Evolutionary conservation across 2,888 invertebrate genomes (phyloP).

Genomic region (Choreutis nemorana): DNA sequence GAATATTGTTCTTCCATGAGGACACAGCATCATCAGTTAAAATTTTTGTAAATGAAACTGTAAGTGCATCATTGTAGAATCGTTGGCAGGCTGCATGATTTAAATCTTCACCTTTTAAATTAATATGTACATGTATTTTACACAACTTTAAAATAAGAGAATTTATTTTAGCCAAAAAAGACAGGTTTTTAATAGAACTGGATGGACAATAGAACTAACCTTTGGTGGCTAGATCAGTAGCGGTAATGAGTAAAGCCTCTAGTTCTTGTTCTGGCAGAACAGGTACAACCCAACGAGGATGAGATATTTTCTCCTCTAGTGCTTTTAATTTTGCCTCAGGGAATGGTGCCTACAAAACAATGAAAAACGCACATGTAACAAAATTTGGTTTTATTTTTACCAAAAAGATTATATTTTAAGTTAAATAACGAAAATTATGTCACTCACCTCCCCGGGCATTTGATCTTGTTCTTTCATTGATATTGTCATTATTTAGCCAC

Average conservation of each 20-base stretch:
- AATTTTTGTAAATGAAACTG: conserved; percentile 95
- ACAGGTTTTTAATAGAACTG: too few relatives aligned
- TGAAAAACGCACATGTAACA: conserved; percentile 1
- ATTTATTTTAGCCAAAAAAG: neutral
- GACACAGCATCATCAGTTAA: conserved; percentile 97
- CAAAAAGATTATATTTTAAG: conserved; percentile 2
- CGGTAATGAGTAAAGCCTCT: conserved; percentile 88
- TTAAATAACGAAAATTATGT: conserved; percentile 1
- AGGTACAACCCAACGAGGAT: conserved; percentile 96
- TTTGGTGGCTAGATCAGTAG: conserved; percentile 86
- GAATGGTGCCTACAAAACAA: conserved; percentile 64
- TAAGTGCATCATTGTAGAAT: conserved; percentile 94
- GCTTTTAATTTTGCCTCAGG: conserved; percentile 87
- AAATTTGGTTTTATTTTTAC: neutral
- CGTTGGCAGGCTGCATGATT: conserved; percentile 90
- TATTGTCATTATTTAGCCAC: conserved; percentile 59
- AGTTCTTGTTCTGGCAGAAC: conserved; percentile 96
- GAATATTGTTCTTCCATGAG: conserved; percentile 97
- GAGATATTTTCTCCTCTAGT: conserved; percentile 95
- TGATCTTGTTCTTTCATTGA: conserved; percentile 62
- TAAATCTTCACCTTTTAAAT: conserved; percentile 78
- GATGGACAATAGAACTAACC: conserved; percentile 62
- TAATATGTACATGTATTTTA: conserved; percentile 3
- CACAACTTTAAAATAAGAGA: neutral
- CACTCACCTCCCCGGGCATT: conserved; percentile 54